A percentile compares a stretch with the other conserved stretches of the same genome.
Evolutionary conservation across 2,113 vertebrate species (phyloP).

Genomic region (Planiliza haematocheilus): DNA sequence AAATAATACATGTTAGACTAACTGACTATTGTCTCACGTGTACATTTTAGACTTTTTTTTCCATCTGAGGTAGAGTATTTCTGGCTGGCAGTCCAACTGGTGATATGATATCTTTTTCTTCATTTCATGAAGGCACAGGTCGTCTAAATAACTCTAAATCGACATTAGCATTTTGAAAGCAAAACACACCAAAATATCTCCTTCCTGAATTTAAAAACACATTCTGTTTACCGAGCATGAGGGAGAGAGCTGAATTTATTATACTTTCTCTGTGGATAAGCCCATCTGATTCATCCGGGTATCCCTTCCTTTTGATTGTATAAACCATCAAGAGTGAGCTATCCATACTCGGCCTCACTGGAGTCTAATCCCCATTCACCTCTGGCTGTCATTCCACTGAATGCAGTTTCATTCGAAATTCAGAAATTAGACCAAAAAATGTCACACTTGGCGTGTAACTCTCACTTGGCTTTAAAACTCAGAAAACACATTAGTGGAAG

Average conservation of each 20-base stretch:
- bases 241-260: conserved; percentile 66
- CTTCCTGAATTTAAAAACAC: conserved; percentile 59
- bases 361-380: conserved; percentile 47
- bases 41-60: conserved; percentile 7
- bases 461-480: conserved; percentile 16
- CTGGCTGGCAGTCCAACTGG: background rate
- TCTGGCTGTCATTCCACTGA: conserved; percentile 20
- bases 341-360: conserved; percentile 21
- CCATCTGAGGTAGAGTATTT: background rate
- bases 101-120: conserved; percentile 18
- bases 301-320: conserved; percentile 53
- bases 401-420: conserved; percentile 23
- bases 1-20: too few relatives aligned
- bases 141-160: conserved; percentile 32
- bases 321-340: conserved; percentile 38
- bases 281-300: conserved; percentile 57
- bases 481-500: conserved; percentile 24
- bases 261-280: conserved; percentile 53
- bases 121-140: conserved; percentile 30
- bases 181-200: conserved; percentile 40
- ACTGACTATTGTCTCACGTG: background rate
- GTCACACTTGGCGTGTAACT: background rate
- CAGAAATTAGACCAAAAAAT: conserved; percentile 27
- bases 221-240: conserved; percentile 65
- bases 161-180: conserved; percentile 47